A percentile compares a stretch with the other conserved stretches of the same genome.
phyloP scores from a whole-genome alignment of 2,113 vertebrate species.

The Podilymbus podiceps region DNA sequence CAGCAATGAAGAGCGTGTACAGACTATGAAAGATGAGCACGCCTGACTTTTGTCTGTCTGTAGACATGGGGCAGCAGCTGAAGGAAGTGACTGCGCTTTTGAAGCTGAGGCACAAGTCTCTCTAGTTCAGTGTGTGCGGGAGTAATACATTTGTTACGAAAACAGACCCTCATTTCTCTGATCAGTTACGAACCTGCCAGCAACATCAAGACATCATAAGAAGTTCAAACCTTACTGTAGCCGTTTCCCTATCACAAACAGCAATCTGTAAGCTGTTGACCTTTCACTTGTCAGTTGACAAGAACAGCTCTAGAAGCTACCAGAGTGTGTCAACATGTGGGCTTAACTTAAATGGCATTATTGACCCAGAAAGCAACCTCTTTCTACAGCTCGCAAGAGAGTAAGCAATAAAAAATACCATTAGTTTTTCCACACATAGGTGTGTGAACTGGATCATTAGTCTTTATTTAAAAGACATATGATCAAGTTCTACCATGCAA shows the following conservation, averaged over 20 bases:
- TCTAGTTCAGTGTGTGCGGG: background rate
- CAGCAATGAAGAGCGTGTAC: background rate
- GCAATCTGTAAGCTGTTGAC: constrained; percentile 50
- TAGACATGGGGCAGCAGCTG: background rate
- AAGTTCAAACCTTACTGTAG: background rate
- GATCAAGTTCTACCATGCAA: background rate
- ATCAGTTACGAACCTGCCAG: background rate
- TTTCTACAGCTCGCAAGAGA: background rate
- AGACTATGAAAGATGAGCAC: background rate
- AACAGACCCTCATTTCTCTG: background rate
- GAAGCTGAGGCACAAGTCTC: background rate
- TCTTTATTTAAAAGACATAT: constrained; percentile 13
- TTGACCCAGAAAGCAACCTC: constrained; percentile 63
- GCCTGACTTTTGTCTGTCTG: background rate
- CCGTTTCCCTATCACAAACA: background rate
- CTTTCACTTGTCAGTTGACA: constrained; percentile 41
- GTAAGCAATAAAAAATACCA: background rate
- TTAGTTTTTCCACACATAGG: background rate
- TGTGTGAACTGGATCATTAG: background rate
- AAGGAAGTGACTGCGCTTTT: background rate
- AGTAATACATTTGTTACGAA: background rate
- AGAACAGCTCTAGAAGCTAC: constrained; percentile 32
- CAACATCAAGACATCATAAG: background rate
- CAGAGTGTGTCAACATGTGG: constrained; percentile 29
- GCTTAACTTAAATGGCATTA: constrained; percentile 55